Base-by-base conservation (phyloP, 2,113 vertebrate species). In the Megaceryle torquata region DNA sequence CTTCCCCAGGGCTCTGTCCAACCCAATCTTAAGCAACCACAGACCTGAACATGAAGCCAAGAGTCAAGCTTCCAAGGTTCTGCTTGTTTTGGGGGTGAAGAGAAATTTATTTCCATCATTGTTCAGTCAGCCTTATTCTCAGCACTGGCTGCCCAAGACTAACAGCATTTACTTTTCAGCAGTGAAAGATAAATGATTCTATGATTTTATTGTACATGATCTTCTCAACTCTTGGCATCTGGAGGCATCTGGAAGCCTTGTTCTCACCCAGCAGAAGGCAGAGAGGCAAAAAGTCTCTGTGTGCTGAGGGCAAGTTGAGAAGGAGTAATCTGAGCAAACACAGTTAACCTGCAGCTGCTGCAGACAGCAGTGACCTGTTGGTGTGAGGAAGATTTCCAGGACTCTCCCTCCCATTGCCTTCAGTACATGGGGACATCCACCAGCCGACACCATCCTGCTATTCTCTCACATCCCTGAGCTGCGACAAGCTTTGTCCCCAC, bases 401-500 rank as follows among this genome's bases (percentile, higher is more conserved):
- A 39, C 19, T 39, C 18, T 57, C 29, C 51, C 13, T 19, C 26
- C 35, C 3, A 1, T 3, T 4, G 1, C 51, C 43, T 48, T 33
- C 1, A 1, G 57, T 9, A 33, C 50, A 18, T 10, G 1, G 63
- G 64, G 39, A 33, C 14, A 16, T 28, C 35, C 5, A 1, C 57
- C 31, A 7, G 15, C 19, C 3, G 1, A 19, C 29, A 7, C 33
- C 28, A 8, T 12, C 46, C 37, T 9, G 31, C n/a, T 67, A 35
- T 37, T 77, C 39, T 51, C 82, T 4, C 54, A 0, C 18, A 5
- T 6, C 41, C 50, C 50, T 6, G 10, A 59, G 35, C 43, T 11
- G 33, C 18, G 3, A 13, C 0, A 4, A 48, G 75, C 46, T 68
- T 39, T 53, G 64, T 11, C 75, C 80, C 80, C 1, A 1, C 14